Conservation (phyloP, 1,140 invertebrate species). For the Bombus superbus region DNA sequence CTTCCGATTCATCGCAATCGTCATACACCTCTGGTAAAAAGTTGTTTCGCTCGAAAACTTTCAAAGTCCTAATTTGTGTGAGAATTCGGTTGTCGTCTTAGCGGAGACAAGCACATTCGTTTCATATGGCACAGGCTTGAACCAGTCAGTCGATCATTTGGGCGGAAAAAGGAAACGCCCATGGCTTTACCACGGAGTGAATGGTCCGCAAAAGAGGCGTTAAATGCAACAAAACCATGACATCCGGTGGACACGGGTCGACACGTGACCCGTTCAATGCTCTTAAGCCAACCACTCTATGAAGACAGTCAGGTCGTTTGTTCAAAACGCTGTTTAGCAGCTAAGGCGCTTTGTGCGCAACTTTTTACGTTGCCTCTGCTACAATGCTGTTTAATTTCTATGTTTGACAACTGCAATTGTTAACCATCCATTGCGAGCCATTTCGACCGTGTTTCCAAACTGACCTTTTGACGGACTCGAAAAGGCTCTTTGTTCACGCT, state of each 20-base stretch:
- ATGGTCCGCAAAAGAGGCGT: constrained; percentile 70
- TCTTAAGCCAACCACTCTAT: constrained; percentile 41
- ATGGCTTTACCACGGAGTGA: constrained; percentile 70
- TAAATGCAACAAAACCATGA: constrained; percentile 77
- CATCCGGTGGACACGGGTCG: constrained; percentile 78
- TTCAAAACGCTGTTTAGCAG: neutral
- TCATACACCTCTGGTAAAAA: too few species aligned
- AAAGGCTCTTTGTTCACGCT: neutral
- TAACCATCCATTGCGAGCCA: neutral
- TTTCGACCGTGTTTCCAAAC: constrained; percentile 9
- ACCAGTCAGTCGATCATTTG: constrained; percentile 50
- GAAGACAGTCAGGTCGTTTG: neutral
- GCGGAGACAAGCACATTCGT: neutral
- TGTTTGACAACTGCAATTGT: constrained; percentile 24
- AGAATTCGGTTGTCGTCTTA: neutral
- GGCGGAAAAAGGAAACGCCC: constrained; percentile 75
- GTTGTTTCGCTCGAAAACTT: neutral
- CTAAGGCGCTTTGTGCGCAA: constrained; percentile 30
- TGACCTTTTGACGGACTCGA: neutral
- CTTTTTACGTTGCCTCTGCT: neutral
- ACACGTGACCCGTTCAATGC: constrained; percentile 74
- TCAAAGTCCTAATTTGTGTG: neutral
- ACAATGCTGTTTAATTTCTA: constrained; percentile 6
- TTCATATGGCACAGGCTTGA: constrained; percentile 59
- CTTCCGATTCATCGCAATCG: too few species aligned